Evolutionary conservation across 2,113 vertebrate species (phyloP).

Genomic region (Myiopsitta monachus): DNA sequence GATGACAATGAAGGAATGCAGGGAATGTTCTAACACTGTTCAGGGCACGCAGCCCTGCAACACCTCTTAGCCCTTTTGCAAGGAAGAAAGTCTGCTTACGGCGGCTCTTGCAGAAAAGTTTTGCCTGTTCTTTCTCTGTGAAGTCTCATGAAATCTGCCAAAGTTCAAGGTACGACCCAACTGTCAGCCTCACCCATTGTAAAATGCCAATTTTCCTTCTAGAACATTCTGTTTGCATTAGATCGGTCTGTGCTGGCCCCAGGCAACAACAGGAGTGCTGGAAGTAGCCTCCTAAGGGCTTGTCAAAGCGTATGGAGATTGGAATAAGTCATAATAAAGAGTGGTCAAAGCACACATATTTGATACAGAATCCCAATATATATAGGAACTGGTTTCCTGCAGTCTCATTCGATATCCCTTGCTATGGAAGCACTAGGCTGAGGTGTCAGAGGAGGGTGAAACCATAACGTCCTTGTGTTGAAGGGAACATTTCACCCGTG

Average conservation of each 20-base stretch:
- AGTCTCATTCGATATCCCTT: not conserved
- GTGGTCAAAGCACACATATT: not conserved
- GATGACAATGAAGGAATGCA: not conserved
- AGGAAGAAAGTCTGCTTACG: not conserved
- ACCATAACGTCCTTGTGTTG: not conserved
- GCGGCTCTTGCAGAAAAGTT: not conserved
- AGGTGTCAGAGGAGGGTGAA: not conserved
- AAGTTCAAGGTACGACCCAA: not conserved
- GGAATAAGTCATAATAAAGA: not conserved
- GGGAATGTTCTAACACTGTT: not conserved
- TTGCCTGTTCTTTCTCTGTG: not conserved
- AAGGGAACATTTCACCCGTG: not conserved
- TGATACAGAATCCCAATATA: not conserved
- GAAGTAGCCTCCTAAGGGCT: not conserved
- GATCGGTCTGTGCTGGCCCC: not conserved
- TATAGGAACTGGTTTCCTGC: not conserved
- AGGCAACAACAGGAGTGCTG: not conserved
- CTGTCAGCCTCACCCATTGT: not conserved
- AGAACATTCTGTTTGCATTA: not conserved
- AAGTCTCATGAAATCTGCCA: not conserved
- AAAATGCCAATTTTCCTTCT: not conserved
- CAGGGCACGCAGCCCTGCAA: rapidly evolving
- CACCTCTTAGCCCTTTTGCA: not conserved
- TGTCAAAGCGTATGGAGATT: not conserved
- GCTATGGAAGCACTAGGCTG: not conserved